Evolutionary conservation across 2,888 invertebrate genomes (phyloP).

Genomic region (Mythimna lalbum): DNA sequence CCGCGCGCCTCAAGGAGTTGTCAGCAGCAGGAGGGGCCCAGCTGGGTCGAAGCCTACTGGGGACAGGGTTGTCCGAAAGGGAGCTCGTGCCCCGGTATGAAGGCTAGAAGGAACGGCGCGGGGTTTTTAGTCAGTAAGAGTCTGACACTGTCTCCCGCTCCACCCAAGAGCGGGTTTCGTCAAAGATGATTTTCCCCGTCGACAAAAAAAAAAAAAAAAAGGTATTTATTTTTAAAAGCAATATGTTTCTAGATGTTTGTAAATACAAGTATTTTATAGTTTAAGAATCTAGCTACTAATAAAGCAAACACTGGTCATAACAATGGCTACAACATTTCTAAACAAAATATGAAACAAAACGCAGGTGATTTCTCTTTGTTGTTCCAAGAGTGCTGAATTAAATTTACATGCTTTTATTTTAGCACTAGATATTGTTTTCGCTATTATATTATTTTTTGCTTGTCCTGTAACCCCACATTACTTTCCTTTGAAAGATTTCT

Average conservation of each 20-base stretch:
- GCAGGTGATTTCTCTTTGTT: slow-evolving; percentile 42
- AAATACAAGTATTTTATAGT: neutral
- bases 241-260: neutral
- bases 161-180: too few relatives aligned
- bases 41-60: too few relatives aligned
- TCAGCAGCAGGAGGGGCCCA: too few relatives aligned
- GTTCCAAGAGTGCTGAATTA: slow-evolving; percentile 31
- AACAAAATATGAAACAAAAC: slow-evolving; percentile 47
- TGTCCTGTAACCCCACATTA: neutral
- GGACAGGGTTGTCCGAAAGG: too few relatives aligned
- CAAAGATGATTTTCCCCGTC: too few relatives aligned
- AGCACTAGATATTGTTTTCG: slow-evolving; percentile 5
- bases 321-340: slow-evolving; percentile 22
- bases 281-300: slow-evolving; percentile 4
- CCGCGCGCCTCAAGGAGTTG: too few relatives aligned
- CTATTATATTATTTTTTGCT: slow-evolving; percentile 11
- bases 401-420: slow-evolving; percentile 45
- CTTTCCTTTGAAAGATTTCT: neutral
- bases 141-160: too few relatives aligned
- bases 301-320: slow-evolving; percentile 10
- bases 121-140: too few relatives aligned
- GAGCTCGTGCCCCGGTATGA: too few relatives aligned
- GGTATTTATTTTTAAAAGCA: too few relatives aligned
- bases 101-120: too few relatives aligned
- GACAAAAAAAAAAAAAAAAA: too few relatives aligned